Conservation (phyloP, 1,140 invertebrate species). For the Dinothrombium tinctorium region DNA sequence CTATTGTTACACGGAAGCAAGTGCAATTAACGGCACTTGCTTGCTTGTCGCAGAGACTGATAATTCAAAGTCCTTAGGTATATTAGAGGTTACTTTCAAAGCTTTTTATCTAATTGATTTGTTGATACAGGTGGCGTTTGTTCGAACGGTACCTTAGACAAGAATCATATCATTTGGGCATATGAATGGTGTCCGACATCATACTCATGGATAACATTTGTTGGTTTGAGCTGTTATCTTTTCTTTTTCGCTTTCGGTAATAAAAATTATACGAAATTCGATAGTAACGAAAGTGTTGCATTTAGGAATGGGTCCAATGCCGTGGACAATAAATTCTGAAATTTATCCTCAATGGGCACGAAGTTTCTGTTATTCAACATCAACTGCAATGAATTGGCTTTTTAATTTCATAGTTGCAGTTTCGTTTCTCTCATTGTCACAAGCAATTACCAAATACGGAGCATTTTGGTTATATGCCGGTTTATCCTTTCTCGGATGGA, state of each 20-base stretch:
- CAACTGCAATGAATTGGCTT: slow-evolving; percentile 34
- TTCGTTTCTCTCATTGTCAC: slow-evolving; percentile 31
- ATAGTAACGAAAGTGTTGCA: too few species aligned
- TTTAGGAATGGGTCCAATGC: slow-evolving; percentile 38
- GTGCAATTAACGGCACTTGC: neutral
- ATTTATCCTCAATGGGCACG: slow-evolving; percentile 37
- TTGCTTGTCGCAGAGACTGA: too few species aligned
- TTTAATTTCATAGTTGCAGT: slow-evolving; percentile 34
- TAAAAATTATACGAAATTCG: too few species aligned
- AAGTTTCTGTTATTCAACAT: slow-evolving; percentile 28
- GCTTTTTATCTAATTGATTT: too few species aligned
- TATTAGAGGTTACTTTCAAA: too few species aligned
- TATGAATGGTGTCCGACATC: slow-evolving; percentile 27
- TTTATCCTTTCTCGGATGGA: slow-evolving; percentile 24
- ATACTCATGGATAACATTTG: slow-evolving; percentile 27
- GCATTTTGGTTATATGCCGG: slow-evolving; percentile 29
- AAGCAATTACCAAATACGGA: slow-evolving; percentile 27
- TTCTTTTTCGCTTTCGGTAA: slow-evolving; percentile 30
- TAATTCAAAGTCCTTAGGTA: too few species aligned
- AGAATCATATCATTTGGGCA: slow-evolving; percentile 18
- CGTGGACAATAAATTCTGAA: slow-evolving; percentile 39
- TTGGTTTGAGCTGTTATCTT: slow-evolving; percentile 28
- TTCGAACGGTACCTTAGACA: slow-evolving; percentile 4
- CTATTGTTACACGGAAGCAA: slow-evolving; percentile 23
- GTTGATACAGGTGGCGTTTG: slow-evolving; percentile 8